Percentiles rank a stretch among this genome's conserved stretches.
These are phyloP conservation scores for Lithophane socia DNA, from an alignment of 2,888 invertebrate species.

Conservation along the genomic window DNA sequence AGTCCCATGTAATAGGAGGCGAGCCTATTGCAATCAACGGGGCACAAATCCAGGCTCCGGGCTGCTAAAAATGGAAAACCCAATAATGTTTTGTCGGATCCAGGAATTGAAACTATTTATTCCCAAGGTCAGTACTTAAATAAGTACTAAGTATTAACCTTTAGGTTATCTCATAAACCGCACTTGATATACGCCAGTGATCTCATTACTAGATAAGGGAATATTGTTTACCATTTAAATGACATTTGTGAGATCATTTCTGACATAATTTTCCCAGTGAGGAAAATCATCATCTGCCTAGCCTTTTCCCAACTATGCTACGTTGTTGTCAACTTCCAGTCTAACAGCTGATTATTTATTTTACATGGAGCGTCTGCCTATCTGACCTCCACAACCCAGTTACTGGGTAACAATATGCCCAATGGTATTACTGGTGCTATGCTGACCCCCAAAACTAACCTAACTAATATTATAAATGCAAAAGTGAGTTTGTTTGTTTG, in stretches of 20 bases:
- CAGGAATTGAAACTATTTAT: too few species aligned
- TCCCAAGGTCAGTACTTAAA: not conserved
- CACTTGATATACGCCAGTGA: not conserved
- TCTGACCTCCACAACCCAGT: not conserved
- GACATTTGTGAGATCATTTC: conserved; percentile 6
- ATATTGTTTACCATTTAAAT: conserved; percentile 13
- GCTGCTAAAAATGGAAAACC: too few species aligned
- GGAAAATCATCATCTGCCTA: not conserved
- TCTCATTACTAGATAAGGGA: not conserved
- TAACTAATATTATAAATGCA: too few species aligned
- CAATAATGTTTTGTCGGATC: too few species aligned
- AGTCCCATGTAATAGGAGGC: too few species aligned
- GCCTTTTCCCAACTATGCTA: not conserved
- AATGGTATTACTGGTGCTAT: not conserved
- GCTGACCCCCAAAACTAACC: not conserved
- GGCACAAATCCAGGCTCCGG: too few species aligned
- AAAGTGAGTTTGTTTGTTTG: too few species aligned
- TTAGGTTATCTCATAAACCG: conserved; percentile 11
- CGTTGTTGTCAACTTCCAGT: not conserved
- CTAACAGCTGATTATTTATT: not conserved
- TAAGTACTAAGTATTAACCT: conserved; percentile 17
- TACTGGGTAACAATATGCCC: not conserved
- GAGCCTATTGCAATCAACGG: too few species aligned
- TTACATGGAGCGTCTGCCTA: too few species aligned
- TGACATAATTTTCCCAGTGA: not conserved